A percentile compares a stretch with the other conserved stretches of the same genome.
These are phyloP conservation scores for Trichomalopsis sarcophagae DNA, from an alignment of 1,140 invertebrate species.

Conservation along the genomic window DNA sequence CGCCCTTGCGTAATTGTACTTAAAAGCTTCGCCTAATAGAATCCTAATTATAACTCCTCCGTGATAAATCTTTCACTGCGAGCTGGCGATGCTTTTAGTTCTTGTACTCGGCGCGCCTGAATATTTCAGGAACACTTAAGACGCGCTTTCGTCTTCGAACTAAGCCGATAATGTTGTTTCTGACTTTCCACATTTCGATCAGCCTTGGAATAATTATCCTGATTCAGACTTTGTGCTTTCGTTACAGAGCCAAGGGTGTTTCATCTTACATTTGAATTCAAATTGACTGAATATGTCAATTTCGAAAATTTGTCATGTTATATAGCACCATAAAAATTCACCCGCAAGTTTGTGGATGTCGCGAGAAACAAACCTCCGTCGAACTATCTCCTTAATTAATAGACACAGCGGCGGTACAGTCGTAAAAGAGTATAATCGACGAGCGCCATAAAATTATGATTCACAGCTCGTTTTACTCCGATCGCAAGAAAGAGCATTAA, in stretches of 20 bases:
- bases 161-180: not conserved
- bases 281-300: too few species aligned
- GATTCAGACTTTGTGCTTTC: too few species aligned
- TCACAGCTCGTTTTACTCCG: not conserved
- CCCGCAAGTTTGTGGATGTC: too few species aligned
- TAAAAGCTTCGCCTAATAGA: slow-evolving; percentile 17
- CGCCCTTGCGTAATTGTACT: slow-evolving; percentile 13
- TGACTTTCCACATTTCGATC: not conserved
- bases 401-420: not conserved
- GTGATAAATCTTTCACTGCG: not conserved
- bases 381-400: not conserved
- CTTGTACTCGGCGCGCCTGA: not conserved
- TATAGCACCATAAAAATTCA: too few species aligned
- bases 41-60: slow-evolving; percentile 1
- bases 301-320: too few species aligned
- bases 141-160: not conserved
- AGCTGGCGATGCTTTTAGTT: slow-evolving; percentile 20
- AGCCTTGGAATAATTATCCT: not conserved
- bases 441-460: not conserved
- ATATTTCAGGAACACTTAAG: slow-evolving; percentile 2
- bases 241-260: not conserved
- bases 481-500: not conserved
- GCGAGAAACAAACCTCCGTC: not conserved
- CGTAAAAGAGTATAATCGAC: not conserved
- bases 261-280: too few species aligned